Evolutionary conservation across 2,113 vertebrate species (phyloP).

Genomic region (Bubo bubo): DNA sequence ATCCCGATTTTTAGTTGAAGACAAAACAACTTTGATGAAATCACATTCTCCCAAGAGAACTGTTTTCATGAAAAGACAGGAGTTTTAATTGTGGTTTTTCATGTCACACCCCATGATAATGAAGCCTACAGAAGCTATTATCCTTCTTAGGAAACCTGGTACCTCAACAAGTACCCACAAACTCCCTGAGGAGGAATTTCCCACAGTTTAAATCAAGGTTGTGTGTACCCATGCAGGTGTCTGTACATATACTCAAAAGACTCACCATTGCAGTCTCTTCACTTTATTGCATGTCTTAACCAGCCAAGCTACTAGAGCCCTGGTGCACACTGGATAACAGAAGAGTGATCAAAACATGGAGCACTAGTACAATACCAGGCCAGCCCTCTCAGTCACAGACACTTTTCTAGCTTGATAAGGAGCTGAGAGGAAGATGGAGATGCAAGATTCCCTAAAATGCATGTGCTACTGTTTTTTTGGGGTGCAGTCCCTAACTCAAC

Average conservation of each 20-base stretch:
- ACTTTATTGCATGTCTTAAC: background rate
- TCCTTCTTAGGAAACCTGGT: background rate
- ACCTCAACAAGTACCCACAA: background rate
- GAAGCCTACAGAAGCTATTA: background rate
- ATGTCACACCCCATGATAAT: background rate
- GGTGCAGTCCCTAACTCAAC: background rate
- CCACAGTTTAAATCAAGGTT: background rate
- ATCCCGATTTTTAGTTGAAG: background rate
- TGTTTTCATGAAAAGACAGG: background rate
- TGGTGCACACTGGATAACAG: background rate
- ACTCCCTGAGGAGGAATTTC: background rate
- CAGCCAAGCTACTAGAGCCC: background rate
- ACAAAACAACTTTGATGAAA: background rate
- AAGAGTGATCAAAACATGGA: background rate
- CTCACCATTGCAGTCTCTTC: background rate
- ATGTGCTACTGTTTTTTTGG: background rate
- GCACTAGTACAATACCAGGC: background rate
- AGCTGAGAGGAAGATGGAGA: background rate
- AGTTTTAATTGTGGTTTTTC: slow-evolving; percentile 17
- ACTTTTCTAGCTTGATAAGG: background rate
- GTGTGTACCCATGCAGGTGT: background rate
- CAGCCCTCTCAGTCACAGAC: background rate
- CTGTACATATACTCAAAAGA: background rate
- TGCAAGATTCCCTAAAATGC: background rate
- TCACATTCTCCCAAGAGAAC: background rate